A percentile compares a stretch with the other conserved stretches of the same genome.
Evolutionary conservation across 1,140 invertebrate genomes (phyloP).

Genomic region (Drosophila paulistorum): DNA sequence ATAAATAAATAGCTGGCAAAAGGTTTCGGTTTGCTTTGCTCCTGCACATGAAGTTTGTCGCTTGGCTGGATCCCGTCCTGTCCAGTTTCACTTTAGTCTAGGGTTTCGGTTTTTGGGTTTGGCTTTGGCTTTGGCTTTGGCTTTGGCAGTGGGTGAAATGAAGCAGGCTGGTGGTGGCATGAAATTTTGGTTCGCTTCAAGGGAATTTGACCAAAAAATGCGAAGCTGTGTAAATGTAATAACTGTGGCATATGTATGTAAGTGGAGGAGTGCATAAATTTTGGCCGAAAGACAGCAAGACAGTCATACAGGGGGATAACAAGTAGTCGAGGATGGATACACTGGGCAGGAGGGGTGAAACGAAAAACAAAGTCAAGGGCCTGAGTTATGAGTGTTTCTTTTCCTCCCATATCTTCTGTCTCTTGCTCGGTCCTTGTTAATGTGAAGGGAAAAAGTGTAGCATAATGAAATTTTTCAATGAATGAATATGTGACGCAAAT

Average conservation of each 20-base stretch:
- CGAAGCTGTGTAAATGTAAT: constrained; percentile 56
- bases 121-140: neutral
- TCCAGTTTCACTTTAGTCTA: neutral
- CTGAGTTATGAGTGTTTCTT: constrained; percentile 37
- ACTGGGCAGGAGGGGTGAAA: neutral
- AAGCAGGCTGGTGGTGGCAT: neutral
- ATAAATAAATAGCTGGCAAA: constrained; percentile 70
- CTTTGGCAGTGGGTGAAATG: neutral
- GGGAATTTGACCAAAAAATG: constrained; percentile 23
- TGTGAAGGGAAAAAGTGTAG: neutral
- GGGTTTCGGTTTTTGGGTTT: neutral
- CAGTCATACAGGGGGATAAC: neutral
- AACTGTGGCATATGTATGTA: constrained; percentile 37
- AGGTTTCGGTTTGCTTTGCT: constrained; percentile 29
- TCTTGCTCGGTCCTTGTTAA: neutral
- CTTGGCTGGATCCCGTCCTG: constrained; percentile 27
- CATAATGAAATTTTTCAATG: constrained; percentile 24
- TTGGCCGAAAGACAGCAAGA: neutral
- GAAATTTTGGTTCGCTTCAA: constrained; percentile 21
- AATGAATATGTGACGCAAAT: constrained; percentile 14
- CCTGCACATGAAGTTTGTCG: constrained; percentile 70
- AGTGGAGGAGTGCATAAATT: constrained; percentile 50
- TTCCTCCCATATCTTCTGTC: neutral
- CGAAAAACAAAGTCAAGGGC: constrained; percentile 24
- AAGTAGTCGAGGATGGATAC: neutral